Evolutionary conservation across 1,140 invertebrate species (phyloP).

Genomic region (Dryas iulia): DNA sequence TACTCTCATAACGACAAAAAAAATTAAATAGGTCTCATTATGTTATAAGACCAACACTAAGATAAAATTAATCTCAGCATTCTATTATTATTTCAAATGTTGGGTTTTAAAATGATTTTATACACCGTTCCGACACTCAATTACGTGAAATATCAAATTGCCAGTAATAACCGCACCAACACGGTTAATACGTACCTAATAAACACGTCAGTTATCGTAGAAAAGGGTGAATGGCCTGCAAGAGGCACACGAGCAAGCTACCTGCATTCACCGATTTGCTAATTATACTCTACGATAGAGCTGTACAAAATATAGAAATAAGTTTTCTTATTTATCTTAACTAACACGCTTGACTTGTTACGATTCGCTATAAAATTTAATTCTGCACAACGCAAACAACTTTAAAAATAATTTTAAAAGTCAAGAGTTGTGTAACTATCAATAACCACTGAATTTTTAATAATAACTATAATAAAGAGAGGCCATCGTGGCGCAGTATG

Average conservation of each 20-base stretch:
- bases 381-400: not conserved
- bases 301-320: constrained; percentile 9
- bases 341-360: not conserved
- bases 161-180: constrained; percentile 25
- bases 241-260: constrained; percentile 29
- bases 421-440: not conserved
- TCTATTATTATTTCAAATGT: not conserved
- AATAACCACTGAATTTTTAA: not conserved
- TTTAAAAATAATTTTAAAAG: not conserved
- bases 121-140: constrained; percentile 1
- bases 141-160: constrained; percentile 20
- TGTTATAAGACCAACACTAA: not conserved
- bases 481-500: too few species aligned
- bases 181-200: constrained; percentile 32
- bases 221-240: constrained; percentile 36
- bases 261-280: constrained; percentile 35
- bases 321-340: not conserved
- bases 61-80: not conserved
- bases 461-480: not conserved
- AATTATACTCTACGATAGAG: constrained; percentile 27
- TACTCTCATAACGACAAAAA: not conserved
- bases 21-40: not conserved
- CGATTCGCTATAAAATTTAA: not conserved
- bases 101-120: constrained; percentile 5
- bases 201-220: constrained; percentile 40